Conservation (phyloP, 2,888 invertebrate genomes). For the Schrankia costaestrigalis region DNA sequence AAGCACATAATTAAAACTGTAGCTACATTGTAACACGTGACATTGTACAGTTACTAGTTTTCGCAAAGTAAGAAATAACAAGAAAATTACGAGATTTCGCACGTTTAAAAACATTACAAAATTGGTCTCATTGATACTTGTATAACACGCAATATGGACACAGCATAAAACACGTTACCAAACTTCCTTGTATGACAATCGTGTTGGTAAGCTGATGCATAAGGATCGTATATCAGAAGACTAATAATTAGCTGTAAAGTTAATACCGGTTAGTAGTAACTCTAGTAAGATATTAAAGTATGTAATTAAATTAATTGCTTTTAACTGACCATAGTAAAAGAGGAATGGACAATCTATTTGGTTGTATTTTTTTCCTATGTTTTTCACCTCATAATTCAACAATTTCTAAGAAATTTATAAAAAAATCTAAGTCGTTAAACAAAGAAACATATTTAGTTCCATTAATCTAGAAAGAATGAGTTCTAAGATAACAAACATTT, state of each 20-base stretch:
- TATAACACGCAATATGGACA: slow-evolving; percentile 24
- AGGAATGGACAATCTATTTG: no score
- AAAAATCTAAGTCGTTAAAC: no score
- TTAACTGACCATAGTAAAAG: no score
- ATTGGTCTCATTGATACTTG: slow-evolving; percentile 29
- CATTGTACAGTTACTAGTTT: slow-evolving; percentile 10
- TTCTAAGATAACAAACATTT: no score
- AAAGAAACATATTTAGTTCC: no score
- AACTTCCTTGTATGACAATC: slow-evolving; percentile 35
- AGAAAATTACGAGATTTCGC: slow-evolving; percentile 22
- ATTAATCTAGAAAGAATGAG: no score
- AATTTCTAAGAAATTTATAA: no score
- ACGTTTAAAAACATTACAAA: slow-evolving; percentile 24
- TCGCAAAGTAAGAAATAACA: slow-evolving; percentile 13
- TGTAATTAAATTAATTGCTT: slow-evolving; percentile 43
- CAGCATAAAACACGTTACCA: slow-evolving; percentile 21
- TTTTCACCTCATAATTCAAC: no score
- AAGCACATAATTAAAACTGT: no score
- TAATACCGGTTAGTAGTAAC: not conserved
- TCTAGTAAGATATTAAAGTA: not conserved
- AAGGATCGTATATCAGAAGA: slow-evolving; percentile 20
- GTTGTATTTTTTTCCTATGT: no score
- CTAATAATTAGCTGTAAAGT: not conserved
- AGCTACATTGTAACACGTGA: slow-evolving; percentile 4
- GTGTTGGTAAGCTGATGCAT: slow-evolving; percentile 20